Conservation (phyloP, 2,888 invertebrate genomes). For the Brachyptera risi region DNA sequence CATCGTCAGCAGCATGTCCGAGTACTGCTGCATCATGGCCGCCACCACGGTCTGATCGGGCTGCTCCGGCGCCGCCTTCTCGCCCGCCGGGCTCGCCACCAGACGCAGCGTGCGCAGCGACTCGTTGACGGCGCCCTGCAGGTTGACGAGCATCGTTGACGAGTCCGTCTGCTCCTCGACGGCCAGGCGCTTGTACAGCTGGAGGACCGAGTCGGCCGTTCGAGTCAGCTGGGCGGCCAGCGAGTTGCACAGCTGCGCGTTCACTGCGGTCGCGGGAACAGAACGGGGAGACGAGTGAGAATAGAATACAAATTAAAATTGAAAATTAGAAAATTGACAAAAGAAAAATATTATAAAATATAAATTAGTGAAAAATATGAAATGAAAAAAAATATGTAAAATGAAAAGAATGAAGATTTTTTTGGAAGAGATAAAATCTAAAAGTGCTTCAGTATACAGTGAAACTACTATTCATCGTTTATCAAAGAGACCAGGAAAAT, state of each 20-base stretch:
- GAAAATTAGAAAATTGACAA: neutral
- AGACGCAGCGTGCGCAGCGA: conserved; percentile 43
- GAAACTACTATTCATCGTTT: too few species aligned
- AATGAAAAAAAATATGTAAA: conserved; percentile 1
- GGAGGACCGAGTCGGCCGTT: conserved; percentile 66
- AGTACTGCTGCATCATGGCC: conserved; percentile 59
- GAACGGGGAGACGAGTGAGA: too few species aligned
- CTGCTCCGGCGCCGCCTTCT: conserved; percentile 37
- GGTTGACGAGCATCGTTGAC: conserved; percentile 26
- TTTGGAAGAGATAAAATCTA: too few species aligned
- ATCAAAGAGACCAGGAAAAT: too few species aligned
- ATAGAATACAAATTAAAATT: neutral
- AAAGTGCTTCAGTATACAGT: too few species aligned
- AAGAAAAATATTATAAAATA: too few species aligned
- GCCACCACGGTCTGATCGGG: conserved; percentile 41
- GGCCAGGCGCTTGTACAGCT: conserved; percentile 62
- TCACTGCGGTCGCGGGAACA: conserved; percentile 46
- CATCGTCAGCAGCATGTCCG: conserved; percentile 55
- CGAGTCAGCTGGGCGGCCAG: conserved; percentile 60
- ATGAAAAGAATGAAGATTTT: too few species aligned
- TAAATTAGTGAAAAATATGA: too few species aligned
- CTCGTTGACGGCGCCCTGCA: conserved; percentile 43
- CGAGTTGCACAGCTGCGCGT: conserved; percentile 57
- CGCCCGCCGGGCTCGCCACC: conserved; percentile 23
- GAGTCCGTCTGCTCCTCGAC: conserved; percentile 49